Conservation (phyloP, 2,113 vertebrate genomes). For the Hiodon tergisus region DNA sequence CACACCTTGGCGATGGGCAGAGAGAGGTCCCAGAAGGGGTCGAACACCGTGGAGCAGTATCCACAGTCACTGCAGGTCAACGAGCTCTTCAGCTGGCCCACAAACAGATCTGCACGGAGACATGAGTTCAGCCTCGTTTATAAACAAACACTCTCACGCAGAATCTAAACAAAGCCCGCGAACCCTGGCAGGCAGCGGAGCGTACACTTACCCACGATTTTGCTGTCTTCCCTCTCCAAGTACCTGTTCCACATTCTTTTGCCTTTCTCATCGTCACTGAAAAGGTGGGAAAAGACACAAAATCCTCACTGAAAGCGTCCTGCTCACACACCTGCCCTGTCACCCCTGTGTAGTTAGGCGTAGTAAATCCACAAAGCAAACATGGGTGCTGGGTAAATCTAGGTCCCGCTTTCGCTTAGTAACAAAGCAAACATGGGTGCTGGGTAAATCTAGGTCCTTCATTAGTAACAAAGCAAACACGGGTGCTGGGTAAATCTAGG, state of each 20-base stretch:
- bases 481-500: neutral
- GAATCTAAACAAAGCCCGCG: neutral
- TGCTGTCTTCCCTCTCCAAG: constrained; percentile 86
- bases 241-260: constrained; percentile 91
- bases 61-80: constrained; percentile 90
- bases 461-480: constrained; percentile 33
- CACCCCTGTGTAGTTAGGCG: neutral
- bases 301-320: neutral
- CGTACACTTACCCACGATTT: constrained; percentile 77
- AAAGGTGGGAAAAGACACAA: constrained; percentile 13
- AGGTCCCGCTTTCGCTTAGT: no score
- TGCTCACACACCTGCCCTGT: neutral
- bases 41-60: constrained; percentile 93
- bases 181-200: neutral
- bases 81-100: constrained; percentile 95
- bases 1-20: constrained; percentile 91
- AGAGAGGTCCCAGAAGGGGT: constrained; percentile 98
- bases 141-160: neutral
- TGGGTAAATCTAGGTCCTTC: neutral
- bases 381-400: neutral
- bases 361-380: no score
- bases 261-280: constrained; percentile 86
- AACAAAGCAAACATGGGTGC: constrained; percentile 35
- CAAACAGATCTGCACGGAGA: constrained; percentile 78
- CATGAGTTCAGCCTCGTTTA: constrained; percentile 13